These are phyloP conservation scores for Corythornis vintsioides DNA, from an alignment of 2,113 vertebrate genomes.

Conservation along the genomic window DNA sequence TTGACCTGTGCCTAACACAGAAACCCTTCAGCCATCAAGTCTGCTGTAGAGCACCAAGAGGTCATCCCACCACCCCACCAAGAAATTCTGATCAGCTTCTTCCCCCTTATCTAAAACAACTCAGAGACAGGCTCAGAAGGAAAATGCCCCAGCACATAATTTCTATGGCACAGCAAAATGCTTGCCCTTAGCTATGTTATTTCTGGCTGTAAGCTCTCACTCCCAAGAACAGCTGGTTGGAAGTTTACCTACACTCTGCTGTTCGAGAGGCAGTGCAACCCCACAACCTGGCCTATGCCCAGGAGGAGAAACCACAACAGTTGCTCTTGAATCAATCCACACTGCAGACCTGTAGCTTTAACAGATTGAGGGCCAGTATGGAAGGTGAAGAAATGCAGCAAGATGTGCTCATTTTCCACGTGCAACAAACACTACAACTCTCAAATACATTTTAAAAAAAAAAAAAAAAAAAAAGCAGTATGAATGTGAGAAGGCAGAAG, in stretches of 20 bases:
- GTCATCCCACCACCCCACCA: neutral
- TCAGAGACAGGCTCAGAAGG: neutral
- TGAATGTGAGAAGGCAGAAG: neutral
- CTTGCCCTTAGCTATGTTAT: neutral
- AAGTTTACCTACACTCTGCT: neutral
- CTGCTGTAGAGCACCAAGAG: neutral
- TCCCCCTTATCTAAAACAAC: neutral
- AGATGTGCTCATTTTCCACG: neutral
- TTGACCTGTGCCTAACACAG: neutral
- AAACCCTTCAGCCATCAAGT: neutral
- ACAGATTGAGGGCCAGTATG: neutral
- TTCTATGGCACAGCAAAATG: fast-evolving
- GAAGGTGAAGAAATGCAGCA: neutral
- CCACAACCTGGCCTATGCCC: neutral
- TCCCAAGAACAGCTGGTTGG: neutral
- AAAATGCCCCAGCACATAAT: neutral
- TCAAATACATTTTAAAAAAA: no score
- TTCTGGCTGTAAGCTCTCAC: neutral
- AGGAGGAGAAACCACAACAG: neutral
- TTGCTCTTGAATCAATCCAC: neutral
- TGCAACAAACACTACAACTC: neutral
- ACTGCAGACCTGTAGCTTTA: neutral
- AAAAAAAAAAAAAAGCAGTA: neutral
- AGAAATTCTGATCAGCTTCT: neutral
- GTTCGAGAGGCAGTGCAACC: neutral